phyloP scores from a whole-genome alignment of 2,797 vertebrate genomes.

The Oophaga sylvatica region DNA sequence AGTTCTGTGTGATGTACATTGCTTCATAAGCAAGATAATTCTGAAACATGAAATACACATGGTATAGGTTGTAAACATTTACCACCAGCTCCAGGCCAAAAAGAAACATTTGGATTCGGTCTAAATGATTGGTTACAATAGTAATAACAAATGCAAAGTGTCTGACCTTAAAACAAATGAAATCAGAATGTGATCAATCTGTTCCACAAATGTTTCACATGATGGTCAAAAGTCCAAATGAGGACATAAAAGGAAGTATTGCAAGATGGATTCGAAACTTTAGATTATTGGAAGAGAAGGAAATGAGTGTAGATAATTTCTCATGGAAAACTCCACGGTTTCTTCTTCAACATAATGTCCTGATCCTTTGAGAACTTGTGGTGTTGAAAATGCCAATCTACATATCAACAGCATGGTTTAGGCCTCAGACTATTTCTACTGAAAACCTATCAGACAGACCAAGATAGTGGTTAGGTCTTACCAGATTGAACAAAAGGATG shows the following conservation, averaged over 20 bases:
- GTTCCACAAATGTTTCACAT: background rate
- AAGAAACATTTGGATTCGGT: constrained; percentile 18
- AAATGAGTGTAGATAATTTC: too few relatives aligned
- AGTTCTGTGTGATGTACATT: background rate
- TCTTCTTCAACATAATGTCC: too few relatives aligned
- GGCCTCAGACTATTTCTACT: too few relatives aligned
- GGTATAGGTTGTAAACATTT: constrained; percentile 20
- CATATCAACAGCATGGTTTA: too few relatives aligned
- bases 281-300: background rate
- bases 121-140: background rate
- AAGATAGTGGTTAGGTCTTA: too few relatives aligned
- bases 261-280: background rate
- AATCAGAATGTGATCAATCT: background rate
- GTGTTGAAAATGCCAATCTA: too few relatives aligned
- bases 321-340: too few relatives aligned
- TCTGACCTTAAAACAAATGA: background rate
- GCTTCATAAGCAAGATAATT: background rate
- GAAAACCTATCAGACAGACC: too few relatives aligned
- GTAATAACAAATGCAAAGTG: background rate
- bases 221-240: background rate
- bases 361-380: too few relatives aligned
- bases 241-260: background rate
- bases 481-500: too few relatives aligned
- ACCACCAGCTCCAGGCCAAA: constrained; percentile 6
- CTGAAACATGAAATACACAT: background rate